Base-by-base conservation (phyloP, 2,888 invertebrate species). In the Urechis unicinctus region DNA sequence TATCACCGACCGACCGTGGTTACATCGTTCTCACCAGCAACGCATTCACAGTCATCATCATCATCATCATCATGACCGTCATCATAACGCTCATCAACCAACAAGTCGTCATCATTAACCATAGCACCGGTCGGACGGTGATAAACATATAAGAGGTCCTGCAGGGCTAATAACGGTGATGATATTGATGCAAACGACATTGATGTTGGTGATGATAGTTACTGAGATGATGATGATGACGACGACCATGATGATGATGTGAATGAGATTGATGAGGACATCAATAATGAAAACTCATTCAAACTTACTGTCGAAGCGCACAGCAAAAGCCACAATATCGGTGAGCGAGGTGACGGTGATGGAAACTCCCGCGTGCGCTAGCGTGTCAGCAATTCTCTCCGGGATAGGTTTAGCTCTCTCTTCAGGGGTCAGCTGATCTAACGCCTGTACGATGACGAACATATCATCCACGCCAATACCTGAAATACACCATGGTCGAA, bases 321-420 rank as follows among this genome's bases (percentile, higher is more conserved):
- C 86, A 53, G 86, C 79, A 69, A 90, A 86, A 41, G 89, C 89
- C 29, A 87, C 83, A 50, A 89, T 85, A 74, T 90, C 89, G 1
- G 89, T 90, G 61, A 89, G 81, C 0, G 89, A 88, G 3, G 90
- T 90, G 25, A 90, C 86, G 1, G 87, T 88, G 61, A 91, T 89
- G 0, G 89, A 89, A 0, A 88, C 87, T 1, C 90, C 90, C 3
- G 89, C 89, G 72, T 89, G 88, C 61, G 86, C 84, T 52, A 89
- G 73, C 82, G 87, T 85, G 43, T 84, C 72, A 0, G 85, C 89
- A 52, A 89, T 81, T 75, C 83, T 83, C 66, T 85, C 82, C n/a
- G 83, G 82, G 30, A 87, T 69, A 17, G 85, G 73, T 62, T 75
- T 44, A 3, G 51, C 54, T 41, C 54, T 50, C 36, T 6, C 17